Percentiles rank a stretch among this genome's conserved stretches.
Conservation (phyloP, 2,888 invertebrate genomes). For the Caenorhabditis becei region DNA sequence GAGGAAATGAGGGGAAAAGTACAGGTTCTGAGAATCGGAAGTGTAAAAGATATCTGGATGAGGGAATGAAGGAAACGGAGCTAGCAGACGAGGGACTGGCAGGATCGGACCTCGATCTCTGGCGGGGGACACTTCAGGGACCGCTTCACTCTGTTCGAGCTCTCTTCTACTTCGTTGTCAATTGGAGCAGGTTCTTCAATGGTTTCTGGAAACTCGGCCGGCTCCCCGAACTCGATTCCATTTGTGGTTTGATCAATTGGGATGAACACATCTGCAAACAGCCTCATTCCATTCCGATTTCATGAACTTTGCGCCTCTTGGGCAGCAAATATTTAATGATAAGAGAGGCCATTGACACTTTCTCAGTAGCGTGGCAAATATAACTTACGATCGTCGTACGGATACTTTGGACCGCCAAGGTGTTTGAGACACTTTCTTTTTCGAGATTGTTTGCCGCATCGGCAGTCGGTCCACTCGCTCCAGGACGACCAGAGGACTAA, state of each 20-base stretch:
- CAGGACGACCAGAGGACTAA: conserved; percentile 62
- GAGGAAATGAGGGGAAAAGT: neutral
- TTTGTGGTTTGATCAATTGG: conserved; percentile 44
- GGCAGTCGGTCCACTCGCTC: conserved; percentile 68
- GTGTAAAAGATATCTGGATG: neutral
- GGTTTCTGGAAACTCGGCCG: conserved; percentile 50
- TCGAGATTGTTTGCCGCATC: conserved; percentile 64
- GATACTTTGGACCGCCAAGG: conserved; percentile 51
- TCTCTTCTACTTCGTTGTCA: conserved; percentile 16
- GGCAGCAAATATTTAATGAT: conserved; percentile 18
- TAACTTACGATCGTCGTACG: conserved; percentile 53
- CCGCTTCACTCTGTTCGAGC: conserved; percentile 27
- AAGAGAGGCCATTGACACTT: conserved; percentile 15
- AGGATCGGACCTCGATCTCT: conserved; percentile 46
- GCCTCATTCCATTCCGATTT: conserved; percentile 19
- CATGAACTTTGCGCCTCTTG: conserved; percentile 34
- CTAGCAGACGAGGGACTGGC: conserved; percentile 2
- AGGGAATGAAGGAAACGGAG: conserved; percentile 7
- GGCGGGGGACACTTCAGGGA: conserved; percentile 52
- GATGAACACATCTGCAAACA: conserved; percentile 49
- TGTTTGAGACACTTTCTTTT: conserved; percentile 65
- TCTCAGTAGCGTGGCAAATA: conserved; percentile 31
- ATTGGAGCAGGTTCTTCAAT: conserved; percentile 37
- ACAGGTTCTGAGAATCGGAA: conserved; percentile 22
- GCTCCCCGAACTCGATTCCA: conserved; percentile 44